phyloP scores from a whole-genome alignment of 2,888 invertebrate species.

The Xanthia togata region DNA sequence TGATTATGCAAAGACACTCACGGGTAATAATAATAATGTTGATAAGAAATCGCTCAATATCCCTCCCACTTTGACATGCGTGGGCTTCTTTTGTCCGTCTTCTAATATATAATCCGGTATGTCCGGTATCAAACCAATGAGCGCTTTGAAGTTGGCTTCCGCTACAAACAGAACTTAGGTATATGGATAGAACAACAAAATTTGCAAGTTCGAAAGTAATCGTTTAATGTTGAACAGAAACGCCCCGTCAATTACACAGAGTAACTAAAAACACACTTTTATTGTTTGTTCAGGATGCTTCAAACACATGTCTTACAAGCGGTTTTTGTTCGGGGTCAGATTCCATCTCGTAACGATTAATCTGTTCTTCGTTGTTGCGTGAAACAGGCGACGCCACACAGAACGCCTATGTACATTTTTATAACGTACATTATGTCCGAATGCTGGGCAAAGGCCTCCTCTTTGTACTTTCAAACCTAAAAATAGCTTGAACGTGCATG shows the following conservation, averaged over 20 bases:
- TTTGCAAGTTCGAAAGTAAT: neutral
- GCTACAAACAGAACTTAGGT: slow-evolving; percentile 89
- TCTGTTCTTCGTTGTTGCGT: neutral
- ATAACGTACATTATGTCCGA: neutral
- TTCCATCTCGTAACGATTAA: neutral
- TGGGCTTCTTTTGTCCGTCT: slow-evolving; percentile 93
- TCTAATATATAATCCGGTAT: slow-evolving; percentile 93
- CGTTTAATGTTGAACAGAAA: neutral
- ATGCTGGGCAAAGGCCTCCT: neutral
- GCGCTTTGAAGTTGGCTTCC: slow-evolving; percentile 98
- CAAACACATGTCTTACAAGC: too few species aligned
- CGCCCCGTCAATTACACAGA: neutral
- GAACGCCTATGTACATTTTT: neutral
- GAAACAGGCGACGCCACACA: neutral
- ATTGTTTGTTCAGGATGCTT: neutral
- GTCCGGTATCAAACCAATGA: slow-evolving; percentile 94
- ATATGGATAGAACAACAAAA: neutral
- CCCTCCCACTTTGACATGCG: slow-evolving; percentile 93
- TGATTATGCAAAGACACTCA: slow-evolving; percentile 78
- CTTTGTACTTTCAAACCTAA: neutral
- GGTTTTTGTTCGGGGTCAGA: neutral
- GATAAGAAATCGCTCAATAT: slow-evolving; percentile 95
- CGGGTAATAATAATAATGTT: slow-evolving; percentile 95
- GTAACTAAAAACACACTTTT: neutral
- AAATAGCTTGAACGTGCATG: neutral